Base-by-base conservation (phyloP, 2,113 vertebrate species). In the Ptilorrhoa leucosticta region DNA sequence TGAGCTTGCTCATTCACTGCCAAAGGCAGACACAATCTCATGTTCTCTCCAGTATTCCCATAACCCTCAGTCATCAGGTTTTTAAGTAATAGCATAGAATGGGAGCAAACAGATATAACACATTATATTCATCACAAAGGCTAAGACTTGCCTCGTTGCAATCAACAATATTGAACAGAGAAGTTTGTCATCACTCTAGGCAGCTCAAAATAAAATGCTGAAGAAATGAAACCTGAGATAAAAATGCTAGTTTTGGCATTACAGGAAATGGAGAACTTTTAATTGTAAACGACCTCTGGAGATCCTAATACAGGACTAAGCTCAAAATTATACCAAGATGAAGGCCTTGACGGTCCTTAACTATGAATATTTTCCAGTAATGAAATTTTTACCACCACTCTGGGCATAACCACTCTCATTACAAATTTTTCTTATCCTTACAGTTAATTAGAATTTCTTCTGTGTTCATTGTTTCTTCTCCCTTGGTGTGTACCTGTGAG, bases 391-490 rank as follows among this genome's bases (percentile, higher is more conserved):
- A 53, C 7, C 15, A n/a, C 15, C 19, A 31, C 3, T 17, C 23
- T 31, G 26, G 33, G 8, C 26, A 6, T 33, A 83, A 78, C 2
- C 3, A 15, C 5, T 40, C 42, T 23, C 20, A 31, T n/a, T 42
- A 58, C 2, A 44, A 48, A 0, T 42, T 78, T 45, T 56, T 61
- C 17, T 66, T 37, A 19, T 39, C 5, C 6, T 51, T 45, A 20
- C 2, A 33, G 12, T 21, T 42, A 63, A 63, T 42, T 15, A 53
- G 48, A 86, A 47, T 84, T 84, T 61, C 2, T 42, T 61, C 23
- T 84, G 11, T 0, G 0, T n/a, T 26, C 11, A 13, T 61, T 47
- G 3, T 63, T 81, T 84, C 64, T 70, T 37, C 20, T 24, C 12
- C 6, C 23, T 50, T 44, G 44, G 5, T 48, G 5, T 11, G 3